Evolutionary conservation across 2,113 vertebrate genomes (phyloP).

Genomic region (Clinocottus analis): DNA sequence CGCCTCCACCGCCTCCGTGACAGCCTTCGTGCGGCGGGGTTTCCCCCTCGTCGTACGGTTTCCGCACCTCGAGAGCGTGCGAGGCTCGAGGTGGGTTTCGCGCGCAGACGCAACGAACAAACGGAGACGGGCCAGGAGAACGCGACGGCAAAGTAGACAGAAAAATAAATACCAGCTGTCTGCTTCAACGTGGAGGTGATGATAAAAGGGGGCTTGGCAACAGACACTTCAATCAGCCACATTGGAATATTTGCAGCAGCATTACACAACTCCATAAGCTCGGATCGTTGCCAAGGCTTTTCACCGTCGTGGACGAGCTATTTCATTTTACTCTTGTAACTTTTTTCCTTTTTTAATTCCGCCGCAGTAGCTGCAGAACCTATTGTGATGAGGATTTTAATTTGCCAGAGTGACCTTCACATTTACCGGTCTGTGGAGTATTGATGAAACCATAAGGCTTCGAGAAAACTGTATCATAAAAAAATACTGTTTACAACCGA

Average conservation of each 20-base stretch:
- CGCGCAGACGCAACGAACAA: conserved; percentile 38
- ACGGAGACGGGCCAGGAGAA: conserved; percentile 29
- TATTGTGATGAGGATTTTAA: conserved; percentile 46
- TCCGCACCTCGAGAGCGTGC: conserved; percentile 1
- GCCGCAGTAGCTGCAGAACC: conserved; percentile 18
- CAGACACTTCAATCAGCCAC: conserved; percentile 45
- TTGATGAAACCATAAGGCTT: conserved; percentile 55
- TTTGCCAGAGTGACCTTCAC: conserved; percentile 60
- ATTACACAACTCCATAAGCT: conserved; percentile 24
- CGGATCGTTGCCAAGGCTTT: conserved; percentile 43
- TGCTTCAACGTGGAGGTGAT: conserved; percentile 52
- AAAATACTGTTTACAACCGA: conserved; percentile 32
- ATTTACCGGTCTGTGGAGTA: conserved; percentile 48
- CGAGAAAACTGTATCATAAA: conserved; percentile 41
- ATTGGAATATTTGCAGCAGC: conserved; percentile 51
- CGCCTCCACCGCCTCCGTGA: conserved; percentile 1
- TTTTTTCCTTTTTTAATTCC: conserved; percentile 21
- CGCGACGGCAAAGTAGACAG: conserved; percentile 35
- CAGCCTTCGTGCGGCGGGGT: conserved; percentile 1
- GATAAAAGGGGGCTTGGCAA: conserved; percentile 35
- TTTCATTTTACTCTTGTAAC: conserved; percentile 26
- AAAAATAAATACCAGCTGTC: conserved; percentile 70
- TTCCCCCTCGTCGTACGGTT: conserved; percentile 28
- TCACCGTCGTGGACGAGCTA: conserved; percentile 38
- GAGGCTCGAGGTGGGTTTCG: conserved; percentile 46